Conservation (phyloP, 2,113 vertebrate genomes). For the Romanogobio albipinnatus region DNA sequence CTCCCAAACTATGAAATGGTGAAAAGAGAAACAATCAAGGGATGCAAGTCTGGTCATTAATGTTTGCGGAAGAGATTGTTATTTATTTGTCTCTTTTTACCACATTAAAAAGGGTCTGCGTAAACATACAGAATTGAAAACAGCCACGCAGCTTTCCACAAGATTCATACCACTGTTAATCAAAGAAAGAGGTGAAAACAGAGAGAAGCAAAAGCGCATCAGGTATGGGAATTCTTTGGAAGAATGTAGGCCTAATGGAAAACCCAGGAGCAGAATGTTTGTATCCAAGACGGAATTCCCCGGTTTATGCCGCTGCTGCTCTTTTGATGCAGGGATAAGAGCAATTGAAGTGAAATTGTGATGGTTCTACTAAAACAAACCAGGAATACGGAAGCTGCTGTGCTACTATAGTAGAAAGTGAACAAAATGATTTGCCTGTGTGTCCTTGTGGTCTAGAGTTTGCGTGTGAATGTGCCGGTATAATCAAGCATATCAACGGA, state of each 20-base stretch:
- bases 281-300: conserved; percentile 40
- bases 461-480: neutral
- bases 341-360: conserved; percentile 35
- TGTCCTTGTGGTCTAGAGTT: neutral
- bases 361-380: conserved; percentile 33
- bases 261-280: conserved; percentile 40
- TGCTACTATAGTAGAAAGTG: no score
- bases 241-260: conserved; percentile 9
- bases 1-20: conserved; percentile 8
- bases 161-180: neutral
- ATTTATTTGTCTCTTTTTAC: conserved; percentile 36
- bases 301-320: neutral
- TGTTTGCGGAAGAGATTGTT: conserved; percentile 46
- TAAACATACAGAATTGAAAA: neutral
- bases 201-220: neutral
- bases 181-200: conserved; percentile 3
- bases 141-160: neutral
- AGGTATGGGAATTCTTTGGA: neutral
- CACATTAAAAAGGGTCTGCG: neutral
- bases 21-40: conserved; percentile 51
- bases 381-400: neutral
- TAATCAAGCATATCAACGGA: conserved; percentile 27
- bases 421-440: no score
- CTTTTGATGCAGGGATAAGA: conserved; percentile 42
- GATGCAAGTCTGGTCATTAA: conserved; percentile 48